Evolutionary conservation across 2,797 vertebrate genomes (phyloP), one percentile per base, ranked within the genome.

Genomic region (Sparus aurata): DNA sequence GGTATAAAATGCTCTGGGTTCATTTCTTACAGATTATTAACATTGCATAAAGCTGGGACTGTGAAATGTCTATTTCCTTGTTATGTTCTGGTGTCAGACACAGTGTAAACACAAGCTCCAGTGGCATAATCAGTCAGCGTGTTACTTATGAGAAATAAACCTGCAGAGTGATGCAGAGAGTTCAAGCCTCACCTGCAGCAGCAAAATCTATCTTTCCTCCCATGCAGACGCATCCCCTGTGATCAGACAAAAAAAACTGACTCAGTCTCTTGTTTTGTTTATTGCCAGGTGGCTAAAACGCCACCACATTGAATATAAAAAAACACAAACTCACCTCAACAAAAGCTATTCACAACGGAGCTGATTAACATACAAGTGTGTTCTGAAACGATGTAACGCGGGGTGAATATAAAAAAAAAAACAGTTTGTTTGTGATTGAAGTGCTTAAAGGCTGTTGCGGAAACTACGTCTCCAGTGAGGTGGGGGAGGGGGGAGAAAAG

Each of bases 271-370:
- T 61, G 1, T 65, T 69, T 79, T 68, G 81, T 91, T 88, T 87
- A 92, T 82, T 85, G 83, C 50, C 65, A 77, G 85, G 92, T 96
- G 96, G 97, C 96, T 99, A 98, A 97, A 99, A 99, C 97, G 95
- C 97, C 96, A 97, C 97, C 93, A 79, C 87, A 70, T 45, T 93
- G 23, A 96, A 68, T 75, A 52, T 53, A 59, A 84, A 72, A 72
- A 66, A 61, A 75, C 61, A 95, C 91, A 84, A 75, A 60, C 68
- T 94, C 91, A 94, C 93, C 93, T 95, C 92, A 76, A 79, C 74
- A 85, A 90, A 88, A 94, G 91, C 78, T 66, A 58, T 85, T 95
- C 91, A 85, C 59, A 25, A 89, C 79, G 92, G 89, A 89, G 90
- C 90, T 89, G 79, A 86, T 93, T 94, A 94, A 92, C 69, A 92